These are phyloP conservation scores for Drosophila phalerata DNA, from an alignment of 2,888 invertebrate genomes.

Conservation along the genomic window DNA sequence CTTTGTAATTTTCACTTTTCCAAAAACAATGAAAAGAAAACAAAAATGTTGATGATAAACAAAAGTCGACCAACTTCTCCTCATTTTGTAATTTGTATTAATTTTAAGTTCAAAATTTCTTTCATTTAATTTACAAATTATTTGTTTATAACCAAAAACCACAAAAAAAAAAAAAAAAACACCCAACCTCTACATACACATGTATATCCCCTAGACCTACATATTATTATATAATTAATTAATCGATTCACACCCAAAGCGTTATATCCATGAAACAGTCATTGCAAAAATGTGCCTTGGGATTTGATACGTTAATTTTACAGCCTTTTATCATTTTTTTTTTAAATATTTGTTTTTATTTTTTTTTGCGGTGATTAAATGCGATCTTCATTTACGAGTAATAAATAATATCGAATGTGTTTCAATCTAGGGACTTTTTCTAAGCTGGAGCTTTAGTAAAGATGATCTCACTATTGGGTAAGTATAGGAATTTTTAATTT, in stretches of 20 bases:
- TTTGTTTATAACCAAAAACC: neutral
- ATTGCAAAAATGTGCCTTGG: neutral
- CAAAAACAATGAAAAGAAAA: neutral
- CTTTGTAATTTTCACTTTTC: constrained; percentile 3
- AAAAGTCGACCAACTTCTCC: neutral
- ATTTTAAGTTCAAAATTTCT: constrained; percentile 12
- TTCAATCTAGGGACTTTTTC: neutral
- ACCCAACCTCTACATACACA: constrained; percentile 4
- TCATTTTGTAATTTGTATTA: constrained; percentile 13
- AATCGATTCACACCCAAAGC: constrained; percentile 8
- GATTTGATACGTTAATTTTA: constrained; percentile 10
- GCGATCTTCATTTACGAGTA: constrained; percentile 35
- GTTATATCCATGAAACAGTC: neutral
- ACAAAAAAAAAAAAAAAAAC: neutral
- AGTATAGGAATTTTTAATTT: neutral
- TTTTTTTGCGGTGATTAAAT: constrained; percentile 40
- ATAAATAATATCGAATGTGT: constrained; percentile 16
- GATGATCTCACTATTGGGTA: neutral
- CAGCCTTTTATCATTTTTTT: constrained; percentile 9
- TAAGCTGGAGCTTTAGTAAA: neutral
- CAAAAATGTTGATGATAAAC: neutral
- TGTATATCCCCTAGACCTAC: constrained; percentile 1
- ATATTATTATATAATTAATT: neutral
- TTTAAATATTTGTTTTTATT: neutral
- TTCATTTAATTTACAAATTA: constrained; percentile 12